These are phyloP conservation scores for Mactromeris polynyma DNA, from an alignment of 2,888 invertebrate genomes.

Conservation along the genomic window DNA sequence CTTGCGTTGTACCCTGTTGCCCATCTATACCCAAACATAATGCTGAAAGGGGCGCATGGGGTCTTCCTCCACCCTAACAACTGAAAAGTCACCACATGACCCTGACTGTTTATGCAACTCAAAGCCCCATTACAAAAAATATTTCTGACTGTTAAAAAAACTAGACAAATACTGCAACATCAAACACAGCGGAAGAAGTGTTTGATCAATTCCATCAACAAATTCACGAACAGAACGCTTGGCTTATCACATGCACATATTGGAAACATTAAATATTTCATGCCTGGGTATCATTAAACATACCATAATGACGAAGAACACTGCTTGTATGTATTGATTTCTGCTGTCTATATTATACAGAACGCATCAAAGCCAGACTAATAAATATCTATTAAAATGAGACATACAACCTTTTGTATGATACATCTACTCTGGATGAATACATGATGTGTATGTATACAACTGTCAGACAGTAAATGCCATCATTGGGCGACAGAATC, in stretches of 20 bases:
- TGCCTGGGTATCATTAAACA: background rate
- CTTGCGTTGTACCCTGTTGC: too few relatives aligned
- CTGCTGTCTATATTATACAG: background rate
- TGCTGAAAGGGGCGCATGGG: too few relatives aligned
- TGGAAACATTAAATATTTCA: background rate
- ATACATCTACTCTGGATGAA: background rate
- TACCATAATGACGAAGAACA: background rate
- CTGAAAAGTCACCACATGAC: too few relatives aligned
- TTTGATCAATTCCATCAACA: background rate
- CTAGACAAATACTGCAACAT: background rate
- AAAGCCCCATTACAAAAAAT: too few relatives aligned
- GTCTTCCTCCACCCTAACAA: too few relatives aligned
- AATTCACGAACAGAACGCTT: background rate
- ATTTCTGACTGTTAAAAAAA: too few relatives aligned
- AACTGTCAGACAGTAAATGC: too few relatives aligned
- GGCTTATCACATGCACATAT: background rate
- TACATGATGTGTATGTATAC: constrained; percentile 3
- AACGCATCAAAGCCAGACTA: background rate
- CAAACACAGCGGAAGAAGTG: background rate
- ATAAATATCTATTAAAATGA: constrained; percentile 13
- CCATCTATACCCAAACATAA: too few relatives aligned
- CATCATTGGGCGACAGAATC: too few relatives aligned
- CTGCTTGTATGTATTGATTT: background rate
- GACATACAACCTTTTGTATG: background rate
- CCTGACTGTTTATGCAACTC: too few relatives aligned